Percentiles rank a stretch among this genome's conserved stretches.
Conservation (phyloP, 2,113 vertebrate genomes). For the Apodemus sylvaticus region DNA sequence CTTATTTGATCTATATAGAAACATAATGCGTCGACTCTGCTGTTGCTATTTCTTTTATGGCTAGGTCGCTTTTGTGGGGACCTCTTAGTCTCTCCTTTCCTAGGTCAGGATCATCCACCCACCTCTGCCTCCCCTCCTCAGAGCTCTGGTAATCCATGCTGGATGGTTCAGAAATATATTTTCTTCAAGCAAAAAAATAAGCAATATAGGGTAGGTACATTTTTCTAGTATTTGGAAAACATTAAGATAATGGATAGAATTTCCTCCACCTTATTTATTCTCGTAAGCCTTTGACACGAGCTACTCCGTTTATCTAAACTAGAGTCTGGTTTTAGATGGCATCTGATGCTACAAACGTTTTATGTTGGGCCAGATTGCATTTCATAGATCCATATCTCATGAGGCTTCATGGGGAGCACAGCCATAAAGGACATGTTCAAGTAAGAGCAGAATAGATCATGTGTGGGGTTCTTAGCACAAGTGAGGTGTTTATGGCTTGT, state of each 20-base stretch:
- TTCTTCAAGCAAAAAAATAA: neutral
- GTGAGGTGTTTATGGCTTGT: neutral
- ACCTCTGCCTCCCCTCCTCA: neutral
- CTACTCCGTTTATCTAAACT: neutral
- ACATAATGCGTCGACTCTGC: neutral
- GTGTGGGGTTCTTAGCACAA: neutral
- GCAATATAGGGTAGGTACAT: neutral
- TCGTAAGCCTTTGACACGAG: slow-evolving; percentile 41
- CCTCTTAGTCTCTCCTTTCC: neutral
- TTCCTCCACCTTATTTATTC: slow-evolving; percentile 39
- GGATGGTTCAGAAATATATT: neutral
- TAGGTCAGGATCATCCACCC: neutral
- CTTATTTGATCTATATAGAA: neutral
- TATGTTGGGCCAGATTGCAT: slow-evolving; percentile 43
- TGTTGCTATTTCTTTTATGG: neutral
- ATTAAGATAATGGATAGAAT: slow-evolving; percentile 38
- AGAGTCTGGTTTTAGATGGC: slow-evolving; percentile 41
- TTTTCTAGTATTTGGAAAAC: slow-evolving; percentile 7
- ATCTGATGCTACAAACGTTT: slow-evolving; percentile 25
- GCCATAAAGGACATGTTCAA: neutral
- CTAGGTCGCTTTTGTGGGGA: neutral
- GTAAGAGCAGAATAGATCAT: neutral
- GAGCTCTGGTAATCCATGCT: neutral
- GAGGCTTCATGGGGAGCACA: neutral
- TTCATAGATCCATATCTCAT: slow-evolving; percentile 38